These are phyloP conservation scores for Lordiphosa fenestrarum DNA, from an alignment of 2,888 invertebrate species.

Conservation along the genomic window DNA sequence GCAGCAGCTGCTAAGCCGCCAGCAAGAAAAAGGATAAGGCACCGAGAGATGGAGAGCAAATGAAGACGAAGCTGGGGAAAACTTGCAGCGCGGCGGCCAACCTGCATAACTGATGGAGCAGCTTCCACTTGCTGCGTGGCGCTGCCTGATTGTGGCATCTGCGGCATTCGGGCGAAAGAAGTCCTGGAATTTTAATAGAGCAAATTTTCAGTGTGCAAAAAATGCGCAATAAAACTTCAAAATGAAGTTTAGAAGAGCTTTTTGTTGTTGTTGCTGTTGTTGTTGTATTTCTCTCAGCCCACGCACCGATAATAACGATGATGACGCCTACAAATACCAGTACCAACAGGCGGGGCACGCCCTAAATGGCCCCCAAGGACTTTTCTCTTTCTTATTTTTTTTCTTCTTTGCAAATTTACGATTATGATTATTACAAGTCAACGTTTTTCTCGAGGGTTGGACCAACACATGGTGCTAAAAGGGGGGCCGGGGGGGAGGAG, in stretches of 20 bases:
- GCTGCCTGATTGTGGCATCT: conserved; percentile 51
- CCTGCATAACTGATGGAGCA: conserved; percentile 53
- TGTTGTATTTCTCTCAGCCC: conserved; percentile 37
- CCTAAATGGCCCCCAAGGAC: conserved; percentile 69
- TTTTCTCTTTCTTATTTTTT: conserved; percentile 4
- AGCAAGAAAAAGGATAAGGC: conserved; percentile 36
- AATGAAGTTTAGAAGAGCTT: conserved; percentile 73
- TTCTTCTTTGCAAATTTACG: conserved; percentile 68
- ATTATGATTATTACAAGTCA: conserved; percentile 76
- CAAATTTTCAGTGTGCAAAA: conserved; percentile 60
- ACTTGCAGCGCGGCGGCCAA: conserved; percentile 27
- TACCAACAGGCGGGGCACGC: conserved; percentile 24
- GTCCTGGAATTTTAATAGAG: conserved; percentile 71
- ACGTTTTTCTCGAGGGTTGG: conserved; percentile 51
- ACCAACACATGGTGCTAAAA: conserved; percentile 14
- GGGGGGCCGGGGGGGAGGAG: background rate
- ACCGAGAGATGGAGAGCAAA: conserved; percentile 4
- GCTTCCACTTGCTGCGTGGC: conserved; percentile 19
- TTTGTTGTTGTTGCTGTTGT: conserved; percentile 19
- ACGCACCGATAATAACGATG: conserved; percentile 50
- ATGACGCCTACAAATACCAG: conserved; percentile 61
- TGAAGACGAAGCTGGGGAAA: conserved; percentile 12
- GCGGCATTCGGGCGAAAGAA: conserved; percentile 32
- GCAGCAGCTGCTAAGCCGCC: conserved; percentile 61
- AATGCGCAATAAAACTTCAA: conserved; percentile 64